phyloP scores from a whole-genome alignment of 2,888 invertebrate genomes.

The Phlogophora meticulosa region DNA sequence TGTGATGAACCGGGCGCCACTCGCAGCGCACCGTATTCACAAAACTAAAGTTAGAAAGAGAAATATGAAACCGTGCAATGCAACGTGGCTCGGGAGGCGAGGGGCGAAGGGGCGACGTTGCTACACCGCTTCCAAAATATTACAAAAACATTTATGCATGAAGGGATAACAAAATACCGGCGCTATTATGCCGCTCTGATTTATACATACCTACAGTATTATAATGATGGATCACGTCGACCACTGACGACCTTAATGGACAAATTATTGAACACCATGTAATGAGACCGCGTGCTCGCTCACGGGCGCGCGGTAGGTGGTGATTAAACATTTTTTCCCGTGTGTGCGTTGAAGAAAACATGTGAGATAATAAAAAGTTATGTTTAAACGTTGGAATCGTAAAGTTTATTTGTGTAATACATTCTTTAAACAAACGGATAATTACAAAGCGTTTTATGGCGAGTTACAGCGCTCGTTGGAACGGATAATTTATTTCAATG shows the following conservation, averaged over 20 bases:
- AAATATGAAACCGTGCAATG: slow-evolving; percentile 73
- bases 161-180: slow-evolving; percentile 87
- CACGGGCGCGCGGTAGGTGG: slow-evolving; percentile 74
- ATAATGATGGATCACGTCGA: slow-evolving; percentile 74
- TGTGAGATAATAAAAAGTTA: slow-evolving; percentile 89
- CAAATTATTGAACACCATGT: slow-evolving; percentile 79
- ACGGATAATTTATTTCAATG: slow-evolving; percentile 80
- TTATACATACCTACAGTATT: slow-evolving; percentile 78
- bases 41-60: slow-evolving; percentile 80
- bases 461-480: slow-evolving; percentile 77
- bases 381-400: slow-evolving; percentile 86
- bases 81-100: slow-evolving; percentile 74
- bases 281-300: slow-evolving; percentile 73
- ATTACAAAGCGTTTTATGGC: slow-evolving; percentile 85
- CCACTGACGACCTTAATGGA: slow-evolving; percentile 76
- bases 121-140: slow-evolving; percentile 85
- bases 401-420: slow-evolving; percentile 89
- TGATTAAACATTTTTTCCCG: slow-evolving; percentile 77
- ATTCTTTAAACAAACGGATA: slow-evolving; percentile 89
- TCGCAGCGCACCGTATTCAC: slow-evolving; percentile 66
- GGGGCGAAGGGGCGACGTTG: slow-evolving; percentile 72
- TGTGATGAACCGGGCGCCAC: slow-evolving; percentile 67
- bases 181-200: slow-evolving; percentile 80
- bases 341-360: slow-evolving; percentile 83
- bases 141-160: slow-evolving; percentile 89